Evolutionary conservation across 2,888 invertebrate genomes (phyloP).

Genomic region (Amphipoea lucens): DNA sequence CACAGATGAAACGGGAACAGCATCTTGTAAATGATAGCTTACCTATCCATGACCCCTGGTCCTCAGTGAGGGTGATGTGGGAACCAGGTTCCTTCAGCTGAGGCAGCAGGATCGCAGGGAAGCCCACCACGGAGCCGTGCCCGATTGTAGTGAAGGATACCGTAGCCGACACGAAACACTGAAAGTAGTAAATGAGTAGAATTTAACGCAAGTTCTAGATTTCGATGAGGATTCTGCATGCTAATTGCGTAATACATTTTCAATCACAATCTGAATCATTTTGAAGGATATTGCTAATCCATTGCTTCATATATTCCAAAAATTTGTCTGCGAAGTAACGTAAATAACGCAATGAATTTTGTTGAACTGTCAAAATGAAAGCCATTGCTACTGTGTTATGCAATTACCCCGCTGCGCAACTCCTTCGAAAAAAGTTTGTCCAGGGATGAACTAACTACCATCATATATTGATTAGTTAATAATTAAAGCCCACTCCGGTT

Average conservation of each 20-base stretch:
- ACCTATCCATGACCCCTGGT: constrained; percentile 86
- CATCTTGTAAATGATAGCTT: background rate
- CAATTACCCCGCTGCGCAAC: too few species aligned
- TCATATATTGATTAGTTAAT: too few species aligned
- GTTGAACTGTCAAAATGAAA: too few species aligned
- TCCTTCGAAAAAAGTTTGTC: background rate
- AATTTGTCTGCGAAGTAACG: too few species aligned
- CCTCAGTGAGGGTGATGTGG: constrained; percentile 74
- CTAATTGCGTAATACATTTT: too few species aligned
- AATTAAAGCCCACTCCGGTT: background rate
- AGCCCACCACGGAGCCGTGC: constrained; percentile 83
- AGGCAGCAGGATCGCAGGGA: constrained; percentile 90
- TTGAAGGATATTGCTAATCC: too few species aligned
- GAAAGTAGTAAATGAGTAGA: constrained; percentile 15
- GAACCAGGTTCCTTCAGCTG: constrained; percentile 82
- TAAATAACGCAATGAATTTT: too few species aligned
- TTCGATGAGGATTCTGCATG: background rate
- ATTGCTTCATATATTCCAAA: too few species aligned
- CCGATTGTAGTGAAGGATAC: constrained; percentile 78
- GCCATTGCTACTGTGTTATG: too few species aligned
- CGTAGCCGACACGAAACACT: constrained; percentile 80
- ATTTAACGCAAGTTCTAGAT: background rate
- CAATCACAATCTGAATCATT: too few species aligned
- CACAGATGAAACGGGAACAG: too few species aligned
- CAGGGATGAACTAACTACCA: background rate